These are phyloP conservation scores for Poeciliopsis turrubarensis DNA, from an alignment of 2,113 vertebrate genomes.

Conservation along the genomic window DNA sequence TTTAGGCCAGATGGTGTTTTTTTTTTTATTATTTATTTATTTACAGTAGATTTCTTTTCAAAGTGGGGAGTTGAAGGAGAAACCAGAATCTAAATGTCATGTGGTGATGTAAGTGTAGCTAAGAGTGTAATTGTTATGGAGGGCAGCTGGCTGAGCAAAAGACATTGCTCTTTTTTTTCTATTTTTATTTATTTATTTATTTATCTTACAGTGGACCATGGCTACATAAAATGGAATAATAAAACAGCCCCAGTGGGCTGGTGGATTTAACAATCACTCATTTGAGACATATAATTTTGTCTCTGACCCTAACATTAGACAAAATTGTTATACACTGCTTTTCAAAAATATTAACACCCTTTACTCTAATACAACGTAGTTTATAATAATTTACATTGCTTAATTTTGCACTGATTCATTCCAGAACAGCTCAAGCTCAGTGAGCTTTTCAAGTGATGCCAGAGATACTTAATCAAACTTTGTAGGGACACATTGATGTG, in stretches of 20 bases:
- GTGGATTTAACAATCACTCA: neutral
- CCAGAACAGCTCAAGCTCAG: neutral
- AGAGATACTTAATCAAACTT: neutral
- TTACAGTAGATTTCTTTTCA: conserved; percentile 18
- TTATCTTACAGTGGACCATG: neutral
- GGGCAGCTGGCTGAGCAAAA: neutral
- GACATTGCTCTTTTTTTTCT: neutral
- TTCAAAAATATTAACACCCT: neutral
- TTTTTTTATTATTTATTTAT: conserved; percentile 40
- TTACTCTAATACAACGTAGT: neutral
- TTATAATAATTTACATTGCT: neutral
- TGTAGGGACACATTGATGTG: too few species aligned
- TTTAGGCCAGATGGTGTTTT: conserved; percentile 70
- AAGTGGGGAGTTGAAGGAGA: conserved; percentile 33
- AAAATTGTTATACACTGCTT: neutral
- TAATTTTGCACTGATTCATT: neutral
- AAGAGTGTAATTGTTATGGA: neutral
- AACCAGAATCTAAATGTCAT: conserved; percentile 19
- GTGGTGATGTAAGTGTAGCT: conserved; percentile 2
- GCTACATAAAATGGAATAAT: neutral
- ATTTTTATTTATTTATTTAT: neutral
- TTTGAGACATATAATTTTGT: neutral
- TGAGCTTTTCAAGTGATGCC: neutral
- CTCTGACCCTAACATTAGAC: neutral
- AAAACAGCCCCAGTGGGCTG: neutral